These are phyloP conservation scores for Drosophila willistoni DNA, from an alignment of 1,140 invertebrate genomes.

Conservation along the genomic window DNA sequence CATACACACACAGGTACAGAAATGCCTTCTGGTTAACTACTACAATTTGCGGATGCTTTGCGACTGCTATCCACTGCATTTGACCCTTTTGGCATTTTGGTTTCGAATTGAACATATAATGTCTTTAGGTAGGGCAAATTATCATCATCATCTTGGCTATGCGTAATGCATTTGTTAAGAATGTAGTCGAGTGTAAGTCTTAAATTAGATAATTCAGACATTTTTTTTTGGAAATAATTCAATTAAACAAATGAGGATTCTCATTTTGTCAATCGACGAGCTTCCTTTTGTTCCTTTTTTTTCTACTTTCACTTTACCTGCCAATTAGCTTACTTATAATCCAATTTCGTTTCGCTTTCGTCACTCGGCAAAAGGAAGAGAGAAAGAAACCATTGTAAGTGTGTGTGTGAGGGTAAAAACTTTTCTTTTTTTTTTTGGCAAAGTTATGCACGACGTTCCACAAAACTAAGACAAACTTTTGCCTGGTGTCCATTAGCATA, in stretches of 20 bases:
- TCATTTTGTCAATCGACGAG: background rate
- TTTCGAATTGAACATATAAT: too few species aligned
- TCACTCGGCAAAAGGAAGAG: background rate
- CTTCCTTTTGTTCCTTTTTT: background rate
- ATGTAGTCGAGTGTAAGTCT: too few species aligned
- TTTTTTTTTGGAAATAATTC: background rate
- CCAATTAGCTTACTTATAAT: constrained; percentile 2
- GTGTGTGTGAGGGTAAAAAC: background rate
- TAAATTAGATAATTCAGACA: too few species aligned
- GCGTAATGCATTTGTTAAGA: too few species aligned
- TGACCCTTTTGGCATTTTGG: too few species aligned
- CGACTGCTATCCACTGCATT: too few species aligned
- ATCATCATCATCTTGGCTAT: too few species aligned
- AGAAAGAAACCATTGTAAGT: background rate
- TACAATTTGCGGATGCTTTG: too few species aligned
- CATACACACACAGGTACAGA: background rate
- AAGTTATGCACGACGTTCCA: background rate
- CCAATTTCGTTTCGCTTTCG: background rate
- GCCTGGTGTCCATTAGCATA: constrained; percentile 14
- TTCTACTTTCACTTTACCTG: background rate
- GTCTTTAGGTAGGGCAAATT: too few species aligned
- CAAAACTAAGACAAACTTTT: constrained; percentile 13
- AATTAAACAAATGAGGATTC: background rate
- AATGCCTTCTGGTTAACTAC: background rate
- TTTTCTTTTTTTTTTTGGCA: constrained; percentile 3